phyloP scores from a whole-genome alignment of 2,797 vertebrate genomes.

The Tragelaphus oryx region DNA sequence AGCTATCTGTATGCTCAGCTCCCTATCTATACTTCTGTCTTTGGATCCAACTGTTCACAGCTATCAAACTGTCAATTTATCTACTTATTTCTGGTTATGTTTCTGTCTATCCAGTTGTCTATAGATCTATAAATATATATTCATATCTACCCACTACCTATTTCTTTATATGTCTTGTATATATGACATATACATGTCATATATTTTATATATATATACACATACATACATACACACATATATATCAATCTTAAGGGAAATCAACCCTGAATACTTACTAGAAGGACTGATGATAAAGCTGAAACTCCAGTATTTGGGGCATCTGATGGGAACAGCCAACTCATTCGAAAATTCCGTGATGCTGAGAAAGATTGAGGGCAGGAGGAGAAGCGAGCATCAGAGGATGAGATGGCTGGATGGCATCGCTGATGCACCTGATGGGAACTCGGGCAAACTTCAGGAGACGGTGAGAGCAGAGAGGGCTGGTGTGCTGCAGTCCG shows the following conservation, averaged over 20 bases:
- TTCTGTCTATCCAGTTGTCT: background rate
- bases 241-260: background rate
- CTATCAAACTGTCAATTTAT: background rate
- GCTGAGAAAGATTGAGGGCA: background rate
- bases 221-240: background rate
- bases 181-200: too few species aligned
- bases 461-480: background rate
- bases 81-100: background rate
- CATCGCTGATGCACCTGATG: rapidly evolving
- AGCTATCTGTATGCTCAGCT: background rate
- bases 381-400: background rate
- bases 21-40: background rate
- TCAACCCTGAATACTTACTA: background rate
- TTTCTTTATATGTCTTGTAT: background rate
- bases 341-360: background rate
- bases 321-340: background rate
- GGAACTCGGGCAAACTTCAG: background rate
- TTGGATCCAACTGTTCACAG: background rate
- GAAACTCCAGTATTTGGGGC: background rate
- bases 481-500: background rate
- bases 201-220: background rate
- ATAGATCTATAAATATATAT: background rate
- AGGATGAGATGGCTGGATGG: background rate
- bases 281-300: background rate
- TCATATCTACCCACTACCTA: background rate